These are phyloP conservation scores for Taurulus bubalis DNA, from an alignment of 2,113 vertebrate genomes.

Conservation along the genomic window DNA sequence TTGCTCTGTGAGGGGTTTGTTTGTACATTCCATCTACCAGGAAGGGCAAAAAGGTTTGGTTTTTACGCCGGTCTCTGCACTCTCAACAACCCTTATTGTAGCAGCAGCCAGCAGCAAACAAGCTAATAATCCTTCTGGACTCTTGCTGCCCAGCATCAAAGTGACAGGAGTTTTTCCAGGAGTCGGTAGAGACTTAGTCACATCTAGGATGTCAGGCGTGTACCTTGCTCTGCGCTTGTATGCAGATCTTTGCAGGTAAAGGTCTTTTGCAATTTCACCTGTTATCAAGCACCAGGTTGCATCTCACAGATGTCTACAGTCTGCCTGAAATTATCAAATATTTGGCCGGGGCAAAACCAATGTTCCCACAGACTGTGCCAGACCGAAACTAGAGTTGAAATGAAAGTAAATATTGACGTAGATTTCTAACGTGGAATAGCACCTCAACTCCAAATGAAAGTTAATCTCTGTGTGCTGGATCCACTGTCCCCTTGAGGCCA, in stretches of 20 bases:
- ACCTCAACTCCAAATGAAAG: neutral
- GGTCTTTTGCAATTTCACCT: neutral
- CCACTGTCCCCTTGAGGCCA: neutral
- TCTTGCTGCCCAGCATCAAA: neutral
- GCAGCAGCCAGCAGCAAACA: conserved; percentile 2
- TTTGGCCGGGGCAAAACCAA: neutral
- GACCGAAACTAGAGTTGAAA: neutral
- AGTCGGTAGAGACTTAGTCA: neutral
- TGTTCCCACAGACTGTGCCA: neutral
- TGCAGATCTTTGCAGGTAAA: neutral
- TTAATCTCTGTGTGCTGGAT: neutral
- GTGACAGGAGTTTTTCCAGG: neutral
- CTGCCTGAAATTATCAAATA: neutral
- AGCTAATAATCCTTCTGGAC: neutral
- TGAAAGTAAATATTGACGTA: neutral
- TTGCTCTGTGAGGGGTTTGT: conserved; percentile 20
- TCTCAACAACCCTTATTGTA: neutral
- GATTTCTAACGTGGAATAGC: neutral
- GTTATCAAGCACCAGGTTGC: neutral
- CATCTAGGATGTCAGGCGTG: neutral
- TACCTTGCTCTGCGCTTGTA: neutral
- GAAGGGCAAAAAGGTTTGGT: neutral
- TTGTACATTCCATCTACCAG: neutral
- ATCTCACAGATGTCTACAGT: conserved; percentile 4
- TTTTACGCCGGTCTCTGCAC: neutral